Base-by-base conservation (phyloP, 2,113 vertebrate genomes). In the Terrapene triunguis region DNA sequence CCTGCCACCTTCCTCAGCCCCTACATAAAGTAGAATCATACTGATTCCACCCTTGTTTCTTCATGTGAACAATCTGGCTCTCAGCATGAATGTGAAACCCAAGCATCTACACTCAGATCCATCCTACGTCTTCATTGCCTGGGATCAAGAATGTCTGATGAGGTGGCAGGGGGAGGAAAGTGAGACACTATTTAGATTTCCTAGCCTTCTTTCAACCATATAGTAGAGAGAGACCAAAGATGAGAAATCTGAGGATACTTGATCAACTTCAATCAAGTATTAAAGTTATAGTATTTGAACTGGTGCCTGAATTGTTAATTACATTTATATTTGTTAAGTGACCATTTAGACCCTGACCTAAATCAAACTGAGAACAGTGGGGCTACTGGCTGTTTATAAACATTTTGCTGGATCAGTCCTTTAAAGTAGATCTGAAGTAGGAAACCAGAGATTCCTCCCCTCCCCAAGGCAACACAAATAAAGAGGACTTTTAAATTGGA, bases 261-360 rank as follows among this genome's bases (percentile, higher is more conserved):
- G 35, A 32, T 48, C 81, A 80, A 82, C 62, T 19, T 57, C 50
- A 69, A 55, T 65, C 69, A 38, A 35, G 57, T 32, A 7, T 2
- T 51, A 25, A 27, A n/a, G 8, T 69, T 69, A 80, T 48, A 91
- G 84, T 55, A 92, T 88, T 93, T 89, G 51, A n/a, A 89, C 89
- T 95, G 84, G 55, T 93, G 80, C 74, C 53, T 12, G 51, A 90
- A 78, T 54, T 88, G 51, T 91, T 87, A 96, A 92, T 96, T 92
- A 88, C 82, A 80, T 86, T 80, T 88, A 88, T 95, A 80, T 84
- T 93, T 0, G 0, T 93, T 84, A 91, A 48, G 84, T 79, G 42
- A 50, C 93, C 80, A 59, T 82, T 55, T 91, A 84, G 90, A 78
- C 42, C 48, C 90, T 76, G 84, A 69, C 84, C 81, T 86, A 55